Evolutionary conservation across 2,113 vertebrate genomes (phyloP).

Genomic region (Vireo altiloquus): DNA sequence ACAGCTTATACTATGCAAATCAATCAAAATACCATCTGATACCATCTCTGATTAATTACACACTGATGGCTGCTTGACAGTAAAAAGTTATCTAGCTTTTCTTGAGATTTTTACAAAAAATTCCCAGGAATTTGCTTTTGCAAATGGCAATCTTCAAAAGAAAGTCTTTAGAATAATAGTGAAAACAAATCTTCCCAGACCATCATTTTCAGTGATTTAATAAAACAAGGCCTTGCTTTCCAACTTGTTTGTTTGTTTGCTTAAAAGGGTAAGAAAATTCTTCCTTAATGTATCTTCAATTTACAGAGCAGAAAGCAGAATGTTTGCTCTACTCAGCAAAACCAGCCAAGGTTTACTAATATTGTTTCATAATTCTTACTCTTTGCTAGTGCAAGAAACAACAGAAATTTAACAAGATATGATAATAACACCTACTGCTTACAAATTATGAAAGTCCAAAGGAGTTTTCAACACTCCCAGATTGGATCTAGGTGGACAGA

Average conservation of each 20-base stretch:
- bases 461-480: constrained; percentile 6
- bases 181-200: not conserved
- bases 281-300: not conserved
- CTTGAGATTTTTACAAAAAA: not conserved
- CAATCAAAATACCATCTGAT: not conserved
- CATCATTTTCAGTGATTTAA: not conserved
- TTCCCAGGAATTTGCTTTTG: not conserved
- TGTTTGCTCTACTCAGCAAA: not conserved
- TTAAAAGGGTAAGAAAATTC: not conserved
- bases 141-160: not conserved
- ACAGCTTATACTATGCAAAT: not conserved
- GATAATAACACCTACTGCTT: constrained; percentile 13
- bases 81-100: not conserved
- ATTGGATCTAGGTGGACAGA: not conserved
- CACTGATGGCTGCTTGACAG: not conserved
- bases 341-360: not conserved
- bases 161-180: not conserved
- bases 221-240: not conserved
- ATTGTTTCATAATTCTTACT: constrained; percentile 1
- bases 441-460: constrained; percentile 9
- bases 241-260: not conserved
- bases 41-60: not conserved
- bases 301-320: not conserved
- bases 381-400: constrained; percentile 5
- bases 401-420: not conserved